These are phyloP conservation scores for Polypterus senegalus DNA, from an alignment of 2,113 vertebrate genomes.

Conservation along the genomic window DNA sequence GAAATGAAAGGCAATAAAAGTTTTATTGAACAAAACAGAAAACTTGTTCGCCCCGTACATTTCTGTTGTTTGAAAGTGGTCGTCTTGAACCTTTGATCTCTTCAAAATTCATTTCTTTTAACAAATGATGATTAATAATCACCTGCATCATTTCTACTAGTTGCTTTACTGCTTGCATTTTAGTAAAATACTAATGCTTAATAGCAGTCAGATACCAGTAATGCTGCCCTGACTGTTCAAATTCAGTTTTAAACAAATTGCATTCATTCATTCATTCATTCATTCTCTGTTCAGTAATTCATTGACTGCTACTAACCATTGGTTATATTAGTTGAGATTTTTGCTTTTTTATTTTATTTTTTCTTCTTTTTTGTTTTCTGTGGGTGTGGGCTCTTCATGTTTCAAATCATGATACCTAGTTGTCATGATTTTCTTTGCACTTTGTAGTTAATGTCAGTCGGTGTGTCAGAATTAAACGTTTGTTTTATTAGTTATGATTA, in stretches of 20 bases:
- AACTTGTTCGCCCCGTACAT: constrained; percentile 79
- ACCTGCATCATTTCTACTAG: constrained; percentile 72
- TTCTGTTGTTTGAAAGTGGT: constrained; percentile 66
- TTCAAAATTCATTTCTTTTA: constrained; percentile 80
- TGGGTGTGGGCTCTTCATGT: constrained; percentile 62
- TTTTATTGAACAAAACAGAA: constrained; percentile 66
- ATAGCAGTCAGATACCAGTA: constrained; percentile 71
- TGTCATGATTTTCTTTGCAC: constrained; percentile 75
- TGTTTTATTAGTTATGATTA: constrained; percentile 80
- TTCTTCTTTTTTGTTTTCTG: constrained; percentile 45
- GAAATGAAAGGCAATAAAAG: constrained; percentile 80
- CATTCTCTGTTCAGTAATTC: constrained; percentile 49
- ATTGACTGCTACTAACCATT: constrained; percentile 84
- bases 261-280: constrained; percentile 44
- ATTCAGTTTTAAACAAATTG: constrained; percentile 27
- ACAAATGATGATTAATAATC: constrained; percentile 85
- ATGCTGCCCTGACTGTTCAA: constrained; percentile 50
- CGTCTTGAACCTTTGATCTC: constrained; percentile 52
- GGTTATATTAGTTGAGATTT: constrained; percentile 60
- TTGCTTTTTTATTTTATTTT: constrained; percentile 20
- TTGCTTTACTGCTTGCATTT: constrained; percentile 78
- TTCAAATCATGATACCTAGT: constrained; percentile 74
- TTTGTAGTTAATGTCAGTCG: constrained; percentile 71
- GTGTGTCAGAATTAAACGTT: constrained; percentile 70
- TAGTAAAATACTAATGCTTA: constrained; percentile 79